Evolutionary conservation across 1,140 invertebrate species (phyloP).

Genomic region (Dreissena rostriformis): DNA sequence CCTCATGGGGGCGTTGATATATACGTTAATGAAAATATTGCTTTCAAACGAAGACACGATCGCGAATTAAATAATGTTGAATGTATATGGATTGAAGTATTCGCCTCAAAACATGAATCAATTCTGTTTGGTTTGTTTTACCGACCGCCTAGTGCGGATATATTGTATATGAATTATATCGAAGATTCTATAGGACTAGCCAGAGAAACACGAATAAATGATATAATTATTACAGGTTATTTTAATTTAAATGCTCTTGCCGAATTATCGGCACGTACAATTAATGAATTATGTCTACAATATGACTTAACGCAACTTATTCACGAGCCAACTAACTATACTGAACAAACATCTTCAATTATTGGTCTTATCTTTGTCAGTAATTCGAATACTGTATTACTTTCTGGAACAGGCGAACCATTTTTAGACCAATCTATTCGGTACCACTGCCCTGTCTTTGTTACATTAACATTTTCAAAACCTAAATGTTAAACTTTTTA

Average conservation of each 20-base stretch:
- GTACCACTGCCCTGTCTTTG: slow-evolving; percentile 12
- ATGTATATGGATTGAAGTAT: slow-evolving; percentile 6
- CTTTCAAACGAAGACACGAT: slow-evolving; percentile 1
- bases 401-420: not conserved
- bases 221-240: not conserved
- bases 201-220: not conserved
- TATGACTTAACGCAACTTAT: not conserved
- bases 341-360: slow-evolving; percentile 8
- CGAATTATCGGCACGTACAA: not conserved
- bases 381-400: not conserved
- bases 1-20: slow-evolving; percentile 3
- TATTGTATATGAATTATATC: not conserved
- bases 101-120: not conserved
- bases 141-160: not conserved
- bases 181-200: slow-evolving; percentile 10
- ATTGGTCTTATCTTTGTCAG: slow-evolving; percentile 11
- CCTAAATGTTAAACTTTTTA: not conserved
- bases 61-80: slow-evolving; percentile 1
- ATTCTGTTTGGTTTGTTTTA: slow-evolving; percentile 9
- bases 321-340: slow-evolving; percentile 1
- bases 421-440: not conserved
- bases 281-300: not conserved
- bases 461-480: not conserved
- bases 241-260: slow-evolving; percentile 1
- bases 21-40: not conserved